These are phyloP conservation scores for Leptopterna dolabrata DNA, from an alignment of 2,888 invertebrate species.

Conservation along the genomic window DNA sequence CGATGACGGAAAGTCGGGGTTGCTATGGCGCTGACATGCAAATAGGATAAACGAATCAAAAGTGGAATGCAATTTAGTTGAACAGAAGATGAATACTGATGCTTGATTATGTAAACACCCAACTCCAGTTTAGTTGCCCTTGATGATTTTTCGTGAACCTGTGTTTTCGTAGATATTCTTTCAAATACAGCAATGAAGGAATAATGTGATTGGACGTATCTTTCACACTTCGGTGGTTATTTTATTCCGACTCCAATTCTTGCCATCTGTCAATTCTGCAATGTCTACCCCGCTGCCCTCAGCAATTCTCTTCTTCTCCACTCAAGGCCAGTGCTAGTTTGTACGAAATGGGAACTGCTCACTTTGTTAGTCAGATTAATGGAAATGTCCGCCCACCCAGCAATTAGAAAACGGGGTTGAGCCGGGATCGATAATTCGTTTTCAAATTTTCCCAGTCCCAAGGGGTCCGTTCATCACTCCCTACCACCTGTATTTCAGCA, in stretches of 20 bases:
- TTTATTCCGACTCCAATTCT: not conserved
- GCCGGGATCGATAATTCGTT: not conserved
- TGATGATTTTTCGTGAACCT: no score
- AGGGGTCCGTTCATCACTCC: not conserved
- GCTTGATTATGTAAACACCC: no score
- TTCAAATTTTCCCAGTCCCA: not conserved
- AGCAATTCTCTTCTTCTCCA: not conserved
- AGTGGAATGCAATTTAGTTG: not conserved
- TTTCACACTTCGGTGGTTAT: not conserved
- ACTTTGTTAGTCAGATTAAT: slow-evolving; percentile 33
- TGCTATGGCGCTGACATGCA: not conserved
- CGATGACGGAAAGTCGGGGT: not conserved
- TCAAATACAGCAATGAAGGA: no score
- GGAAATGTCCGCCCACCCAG: not conserved
- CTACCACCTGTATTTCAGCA: no score
- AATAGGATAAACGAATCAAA: not conserved
- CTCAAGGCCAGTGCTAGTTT: not conserved
- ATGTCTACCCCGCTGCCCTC: not conserved
- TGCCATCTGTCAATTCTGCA: not conserved
- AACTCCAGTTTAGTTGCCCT: no score
- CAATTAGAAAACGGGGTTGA: not conserved
- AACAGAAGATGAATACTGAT: not conserved
- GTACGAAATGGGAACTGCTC: not conserved
- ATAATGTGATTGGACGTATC: no score
- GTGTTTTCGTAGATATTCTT: no score